Percentiles rank a stretch among this genome's conserved stretches.
Conservation (phyloP, 2,888 invertebrate genomes). For the Caenorhabditis virilis region DNA sequence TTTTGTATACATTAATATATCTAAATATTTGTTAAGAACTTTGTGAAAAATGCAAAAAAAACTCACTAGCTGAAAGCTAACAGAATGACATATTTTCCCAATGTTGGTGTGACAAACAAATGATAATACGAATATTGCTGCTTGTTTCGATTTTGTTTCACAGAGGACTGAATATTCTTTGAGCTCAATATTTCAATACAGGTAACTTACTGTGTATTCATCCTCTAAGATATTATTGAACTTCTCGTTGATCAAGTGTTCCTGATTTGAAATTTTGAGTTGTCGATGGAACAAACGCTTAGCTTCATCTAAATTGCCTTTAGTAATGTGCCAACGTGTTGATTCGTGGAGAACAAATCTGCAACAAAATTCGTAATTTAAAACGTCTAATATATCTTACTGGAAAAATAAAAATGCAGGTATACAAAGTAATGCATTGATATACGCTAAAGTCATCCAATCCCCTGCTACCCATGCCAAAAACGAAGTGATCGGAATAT, state of each 20-base stretch:
- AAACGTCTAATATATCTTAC: conserved; percentile 1
- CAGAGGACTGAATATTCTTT: conserved; percentile 2
- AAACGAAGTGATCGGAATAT: conserved; percentile 57
- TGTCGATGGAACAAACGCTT: conserved; percentile 30
- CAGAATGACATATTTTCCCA: conserved; percentile 31
- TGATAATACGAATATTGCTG: conserved; percentile 44
- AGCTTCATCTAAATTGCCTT: conserved; percentile 58
- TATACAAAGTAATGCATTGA: conserved; percentile 35
- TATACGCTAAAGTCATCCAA: conserved; percentile 21
- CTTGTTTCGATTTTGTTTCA: conserved; percentile 18
- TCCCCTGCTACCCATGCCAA: conserved; percentile 44
- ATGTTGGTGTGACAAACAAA: conserved; percentile 29
- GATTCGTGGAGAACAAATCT: conserved; percentile 46
- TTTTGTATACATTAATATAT: no score
- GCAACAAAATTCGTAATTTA: conserved; percentile 3
- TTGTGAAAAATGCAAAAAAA: no score
- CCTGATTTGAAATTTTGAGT: conserved; percentile 37
- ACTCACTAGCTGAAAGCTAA: conserved; percentile 48
- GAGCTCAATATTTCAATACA: background rate
- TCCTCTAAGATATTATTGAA: conserved; percentile 36
- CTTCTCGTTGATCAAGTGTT: conserved; percentile 33
- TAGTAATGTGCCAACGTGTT: conserved; percentile 43
- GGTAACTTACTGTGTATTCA: conserved; percentile 32
- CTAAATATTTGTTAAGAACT: no score
- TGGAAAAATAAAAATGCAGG: conserved; percentile 37